phyloP scores from a whole-genome alignment of 2,888 invertebrate genomes.

The Pterostichus niger region DNA sequence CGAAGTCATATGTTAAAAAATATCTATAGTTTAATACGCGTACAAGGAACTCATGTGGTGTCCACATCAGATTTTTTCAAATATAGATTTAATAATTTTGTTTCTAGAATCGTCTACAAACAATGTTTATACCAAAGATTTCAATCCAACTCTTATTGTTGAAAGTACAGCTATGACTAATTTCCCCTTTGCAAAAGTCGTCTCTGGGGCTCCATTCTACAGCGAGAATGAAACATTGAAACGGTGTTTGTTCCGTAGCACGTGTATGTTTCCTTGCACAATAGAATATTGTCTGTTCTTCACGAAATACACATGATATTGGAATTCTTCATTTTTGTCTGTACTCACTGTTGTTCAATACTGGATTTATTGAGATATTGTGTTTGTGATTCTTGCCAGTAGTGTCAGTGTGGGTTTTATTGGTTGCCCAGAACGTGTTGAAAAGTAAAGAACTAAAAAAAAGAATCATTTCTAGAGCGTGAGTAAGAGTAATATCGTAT shows the following conservation, averaged over 20 bases:
- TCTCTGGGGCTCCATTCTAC: not conserved
- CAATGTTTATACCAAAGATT: no score
- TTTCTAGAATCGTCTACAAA: no score
- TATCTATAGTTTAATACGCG: no score
- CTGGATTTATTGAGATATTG: conserved; percentile 38
- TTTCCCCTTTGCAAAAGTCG: not conserved
- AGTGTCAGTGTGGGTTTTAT: not conserved
- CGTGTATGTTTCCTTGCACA: not conserved
- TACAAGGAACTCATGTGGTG: no score
- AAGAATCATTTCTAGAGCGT: not conserved
- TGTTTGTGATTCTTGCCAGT: conserved; percentile 35
- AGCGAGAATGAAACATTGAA: conserved; percentile 29
- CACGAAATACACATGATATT: conserved; percentile 11
- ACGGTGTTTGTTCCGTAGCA: conserved; percentile 22
- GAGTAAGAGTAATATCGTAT: conserved; percentile 26
- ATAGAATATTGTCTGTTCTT: conserved; percentile 33
- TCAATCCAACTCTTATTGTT: not conserved
- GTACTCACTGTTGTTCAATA: not conserved
- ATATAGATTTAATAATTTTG: no score
- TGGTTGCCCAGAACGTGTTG: conserved; percentile 17
- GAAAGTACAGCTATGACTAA: conserved; percentile 27
- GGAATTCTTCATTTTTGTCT: conserved; percentile 40
- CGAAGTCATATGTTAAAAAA: no score
- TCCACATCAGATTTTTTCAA: no score
- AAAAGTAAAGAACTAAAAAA: not conserved